phyloP scores from a whole-genome alignment of 2,113 vertebrate species.

The Cettia cetti region DNA sequence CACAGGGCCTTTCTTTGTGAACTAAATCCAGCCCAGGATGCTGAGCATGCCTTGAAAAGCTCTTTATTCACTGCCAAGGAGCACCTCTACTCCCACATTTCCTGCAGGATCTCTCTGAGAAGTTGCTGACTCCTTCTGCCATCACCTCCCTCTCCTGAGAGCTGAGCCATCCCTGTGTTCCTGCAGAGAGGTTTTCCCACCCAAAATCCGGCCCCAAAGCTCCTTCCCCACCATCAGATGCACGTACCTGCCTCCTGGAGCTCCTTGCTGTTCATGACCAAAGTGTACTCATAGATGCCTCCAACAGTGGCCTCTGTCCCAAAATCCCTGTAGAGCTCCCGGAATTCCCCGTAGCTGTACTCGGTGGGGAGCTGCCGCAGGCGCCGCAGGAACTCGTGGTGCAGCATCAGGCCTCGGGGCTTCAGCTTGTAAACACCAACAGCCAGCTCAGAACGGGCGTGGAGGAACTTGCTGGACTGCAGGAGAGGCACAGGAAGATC shows the following conservation, averaged over 20 bases:
- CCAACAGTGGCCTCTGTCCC: slow-evolving; percentile 88
- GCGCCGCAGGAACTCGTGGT: slow-evolving; percentile 82
- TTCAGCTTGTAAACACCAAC: slow-evolving; percentile 84
- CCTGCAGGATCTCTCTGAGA: not conserved
- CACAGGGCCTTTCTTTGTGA: not conserved
- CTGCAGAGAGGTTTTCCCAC: not conserved
- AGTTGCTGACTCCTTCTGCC: not conserved
- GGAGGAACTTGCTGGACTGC: slow-evolving; percentile 81
- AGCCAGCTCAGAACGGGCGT: slow-evolving; percentile 77
- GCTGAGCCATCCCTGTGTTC: not conserved
- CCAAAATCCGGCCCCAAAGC: not conserved
- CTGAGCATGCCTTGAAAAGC: not conserved
- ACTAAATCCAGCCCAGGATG: not conserved
- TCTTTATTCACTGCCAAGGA: not conserved
- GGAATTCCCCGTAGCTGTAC: slow-evolving; percentile 87
- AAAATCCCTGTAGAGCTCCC: slow-evolving; percentile 84
- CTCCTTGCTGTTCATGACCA: slow-evolving; percentile 76
- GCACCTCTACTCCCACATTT: not conserved
- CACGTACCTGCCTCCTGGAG: slow-evolving; percentile 71
- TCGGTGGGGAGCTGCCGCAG: slow-evolving; percentile 78
- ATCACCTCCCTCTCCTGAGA: not conserved
- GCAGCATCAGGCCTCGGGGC: slow-evolving; percentile 80
- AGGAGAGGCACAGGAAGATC: not conserved
- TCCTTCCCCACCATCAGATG: not conserved
- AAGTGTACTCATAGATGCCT: slow-evolving; percentile 82